Evolutionary conservation across 2,888 invertebrate species (phyloP), one percentile per base, ranked within the genome.

Genomic region (Napeogenes inachia): DNA sequence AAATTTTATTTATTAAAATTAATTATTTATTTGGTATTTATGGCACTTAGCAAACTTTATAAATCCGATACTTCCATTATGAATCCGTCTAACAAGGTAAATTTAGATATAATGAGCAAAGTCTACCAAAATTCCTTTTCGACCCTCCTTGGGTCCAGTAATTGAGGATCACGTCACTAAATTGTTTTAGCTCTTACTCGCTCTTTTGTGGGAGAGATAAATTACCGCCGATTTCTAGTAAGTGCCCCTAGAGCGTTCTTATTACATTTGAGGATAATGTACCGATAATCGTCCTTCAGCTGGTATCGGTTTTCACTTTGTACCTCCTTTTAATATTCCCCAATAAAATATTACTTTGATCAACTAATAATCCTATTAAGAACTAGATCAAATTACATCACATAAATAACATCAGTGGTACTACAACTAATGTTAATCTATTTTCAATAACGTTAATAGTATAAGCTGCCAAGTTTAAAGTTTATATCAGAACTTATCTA

Each of bases 151-250:
- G 70, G 66, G 67, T 68, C 65, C 69, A 61, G 72, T 81, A 80
- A 82, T 80, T 78, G 79, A 74, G 76, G 75, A 74, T 76, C 80
- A 75, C 74, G 74, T 77, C 80, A 75, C 74, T 77, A 78, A 81
- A 82, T 82, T 81, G 80, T 78, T 78, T 80, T 76, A 79, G 77
- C 78, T 77, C 75, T 77, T 74, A 74, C 77, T 82, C 80, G 79
- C 79, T 76, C 74, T 77, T 78, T 75, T 74, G 72, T 70, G 70
- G 68, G 73, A 74, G 73, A 82, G 81, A 84, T 82, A 79, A 79
- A 84, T 82, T 80, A 80, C 79, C 70, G 64, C 68, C 75, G 75
- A 80, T 83, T 82, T 73, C 70, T 73, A 71, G 73, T 79, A 80
- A 82, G 79, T 77, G 79, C 76, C 76, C 71, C 70, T 70, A 66